These are phyloP conservation scores for Gavialis gangeticus DNA, from an alignment of 2,113 vertebrate genomes.

Conservation along the genomic window DNA sequence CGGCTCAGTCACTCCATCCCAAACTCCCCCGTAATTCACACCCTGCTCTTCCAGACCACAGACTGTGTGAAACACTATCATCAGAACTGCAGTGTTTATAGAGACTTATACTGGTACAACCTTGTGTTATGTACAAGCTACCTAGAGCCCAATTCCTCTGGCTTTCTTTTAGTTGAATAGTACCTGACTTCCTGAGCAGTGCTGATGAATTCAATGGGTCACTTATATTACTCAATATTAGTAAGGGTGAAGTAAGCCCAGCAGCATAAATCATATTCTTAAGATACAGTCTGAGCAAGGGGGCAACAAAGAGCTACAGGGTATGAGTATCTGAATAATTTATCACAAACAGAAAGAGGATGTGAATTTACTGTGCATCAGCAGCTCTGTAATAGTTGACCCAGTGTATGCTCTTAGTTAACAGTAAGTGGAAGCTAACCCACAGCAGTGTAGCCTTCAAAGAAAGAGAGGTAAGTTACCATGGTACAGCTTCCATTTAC, in stretches of 20 bases:
- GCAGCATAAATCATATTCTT: neutral
- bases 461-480: too few relatives aligned
- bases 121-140: neutral
- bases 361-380: too few relatives aligned
- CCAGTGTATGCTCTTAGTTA: too few relatives aligned
- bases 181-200: neutral
- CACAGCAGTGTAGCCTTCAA: too few relatives aligned
- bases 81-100: neutral
- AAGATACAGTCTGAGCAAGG: neutral
- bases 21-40: neutral
- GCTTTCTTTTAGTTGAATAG: neutral
- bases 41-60: neutral
- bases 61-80: neutral
- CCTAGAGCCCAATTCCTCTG: neutral
- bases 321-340: too few relatives aligned
- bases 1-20: too few relatives aligned
- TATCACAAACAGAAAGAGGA: too few relatives aligned
- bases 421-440: too few relatives aligned
- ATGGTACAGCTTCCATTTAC: too few relatives aligned
- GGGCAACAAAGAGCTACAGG: neutral
- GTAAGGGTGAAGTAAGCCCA: neutral
- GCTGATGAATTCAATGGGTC: neutral
- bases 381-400: too few relatives aligned
- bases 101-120: neutral
- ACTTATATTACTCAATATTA: neutral